Evolutionary conservation across 2,888 invertebrate genomes (phyloP).

Genomic region (Cephus rjabovi): DNA sequence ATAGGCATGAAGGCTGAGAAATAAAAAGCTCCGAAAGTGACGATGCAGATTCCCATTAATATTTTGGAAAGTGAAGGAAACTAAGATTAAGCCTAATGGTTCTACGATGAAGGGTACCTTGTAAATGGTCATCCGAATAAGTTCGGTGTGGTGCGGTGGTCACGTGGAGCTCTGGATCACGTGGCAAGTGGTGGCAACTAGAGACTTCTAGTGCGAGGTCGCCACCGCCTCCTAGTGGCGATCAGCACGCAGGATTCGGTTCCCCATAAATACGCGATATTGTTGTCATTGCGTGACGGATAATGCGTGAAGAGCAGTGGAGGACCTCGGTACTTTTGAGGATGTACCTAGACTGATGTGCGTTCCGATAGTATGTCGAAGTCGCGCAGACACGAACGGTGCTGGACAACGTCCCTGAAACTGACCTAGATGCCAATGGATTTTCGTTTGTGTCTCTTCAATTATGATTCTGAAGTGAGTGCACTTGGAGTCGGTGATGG

Average conservation of each 20-base stretch:
- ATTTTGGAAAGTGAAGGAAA: not conserved
- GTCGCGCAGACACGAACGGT: constrained; percentile 13
- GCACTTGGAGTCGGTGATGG: constrained; percentile 39
- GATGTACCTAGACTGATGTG: constrained; percentile 5
- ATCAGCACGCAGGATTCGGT: constrained; percentile 19
- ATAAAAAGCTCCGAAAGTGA: not conserved
- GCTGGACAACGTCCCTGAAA: constrained; percentile 24
- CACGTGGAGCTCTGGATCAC: constrained; percentile 13
- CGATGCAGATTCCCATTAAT: not conserved
- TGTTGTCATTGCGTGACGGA: constrained; percentile 24
- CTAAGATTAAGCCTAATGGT: not conserved
- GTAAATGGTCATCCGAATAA: not conserved
- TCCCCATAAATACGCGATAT: constrained; percentile 28
- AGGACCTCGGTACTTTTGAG: constrained; percentile 10
- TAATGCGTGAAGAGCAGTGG: constrained; percentile 7
- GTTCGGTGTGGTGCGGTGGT: not conserved
- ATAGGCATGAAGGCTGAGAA: not conserved
- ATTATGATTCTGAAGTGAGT: constrained; percentile 34
- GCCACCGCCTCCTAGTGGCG: constrained; percentile 16
- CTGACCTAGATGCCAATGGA: constrained; percentile 50
- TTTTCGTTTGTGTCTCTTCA: constrained; percentile 32
- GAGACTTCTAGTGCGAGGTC: constrained; percentile 11
- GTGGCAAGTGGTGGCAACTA: constrained; percentile 14
- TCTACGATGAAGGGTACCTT: not conserved
- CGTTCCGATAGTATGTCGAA: constrained; percentile 23